Evolutionary conservation across 2,888 invertebrate genomes (phyloP).

Genomic region (Leptothorax acervorum): DNA sequence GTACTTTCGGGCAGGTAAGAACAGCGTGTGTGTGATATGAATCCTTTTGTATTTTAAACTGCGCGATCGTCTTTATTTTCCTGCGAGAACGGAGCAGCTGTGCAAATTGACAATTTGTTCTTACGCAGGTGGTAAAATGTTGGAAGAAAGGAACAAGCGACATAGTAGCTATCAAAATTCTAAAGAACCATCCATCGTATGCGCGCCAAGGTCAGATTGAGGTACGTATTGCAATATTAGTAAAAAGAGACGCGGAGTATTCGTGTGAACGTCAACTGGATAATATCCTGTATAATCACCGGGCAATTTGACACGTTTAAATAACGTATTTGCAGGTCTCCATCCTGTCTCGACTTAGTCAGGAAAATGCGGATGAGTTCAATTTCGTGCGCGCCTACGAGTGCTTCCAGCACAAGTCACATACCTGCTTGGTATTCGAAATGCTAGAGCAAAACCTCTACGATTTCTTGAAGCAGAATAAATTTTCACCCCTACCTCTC

Average conservation of each 20-base stretch:
- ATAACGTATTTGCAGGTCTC: constrained; percentile 88
- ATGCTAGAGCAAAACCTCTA: constrained; percentile 99
- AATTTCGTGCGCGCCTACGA: constrained; percentile 99
- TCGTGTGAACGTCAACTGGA: background rate
- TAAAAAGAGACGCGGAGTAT: background rate
- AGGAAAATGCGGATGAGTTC: constrained; percentile 99
- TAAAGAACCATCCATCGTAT: constrained; percentile 99
- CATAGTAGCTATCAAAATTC: constrained; percentile 99
- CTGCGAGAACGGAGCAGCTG: background rate
- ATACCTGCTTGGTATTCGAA: constrained; percentile 99
- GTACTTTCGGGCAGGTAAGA: constrained; percentile 95
- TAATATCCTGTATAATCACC: background rate
- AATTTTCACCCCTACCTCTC: constrained; percentile 99
- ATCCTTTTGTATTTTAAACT: background rate
- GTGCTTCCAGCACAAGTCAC: constrained; percentile 99
- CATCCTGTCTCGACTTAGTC: constrained; percentile 96
- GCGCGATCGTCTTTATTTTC: background rate
- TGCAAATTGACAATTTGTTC: background rate
- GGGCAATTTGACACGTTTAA: constrained; percentile 4
- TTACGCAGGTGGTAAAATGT: constrained; percentile 97
- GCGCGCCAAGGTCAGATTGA: constrained; percentile 99
- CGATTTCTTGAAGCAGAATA: constrained; percentile 99
- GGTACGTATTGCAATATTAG: constrained; percentile 87
- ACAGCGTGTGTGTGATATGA: background rate
- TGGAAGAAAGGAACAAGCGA: constrained; percentile 99